Percentiles rank a stretch among this genome's conserved stretches.
Conservation (phyloP, 2,888 invertebrate genomes). For the Strigamia crassipes region DNA sequence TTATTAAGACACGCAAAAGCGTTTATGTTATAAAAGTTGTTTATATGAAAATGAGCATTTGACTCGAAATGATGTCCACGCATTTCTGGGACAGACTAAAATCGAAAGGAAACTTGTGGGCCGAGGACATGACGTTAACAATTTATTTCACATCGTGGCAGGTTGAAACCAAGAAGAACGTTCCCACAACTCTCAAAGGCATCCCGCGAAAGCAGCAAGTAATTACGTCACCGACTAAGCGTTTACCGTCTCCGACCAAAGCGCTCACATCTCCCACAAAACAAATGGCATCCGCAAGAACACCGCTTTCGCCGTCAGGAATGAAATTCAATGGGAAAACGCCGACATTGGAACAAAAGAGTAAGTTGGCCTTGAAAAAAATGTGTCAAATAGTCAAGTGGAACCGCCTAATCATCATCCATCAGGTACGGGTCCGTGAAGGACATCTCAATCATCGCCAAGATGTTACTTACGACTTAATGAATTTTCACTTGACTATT, state of each 20-base stretch:
- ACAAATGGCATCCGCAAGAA: slow-evolving; percentile 29
- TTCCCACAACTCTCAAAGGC: slow-evolving; percentile 33
- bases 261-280: slow-evolving; percentile 39
- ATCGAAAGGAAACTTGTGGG: slow-evolving; percentile 14
- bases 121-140: slow-evolving; percentile 25
- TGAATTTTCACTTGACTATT: neutral
- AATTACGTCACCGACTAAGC: slow-evolving; percentile 33
- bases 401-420: neutral
- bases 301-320: neutral
- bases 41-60: neutral
- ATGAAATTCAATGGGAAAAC: neutral
- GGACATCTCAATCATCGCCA: neutral
- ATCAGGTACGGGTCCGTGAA: neutral
- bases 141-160: slow-evolving; percentile 37
- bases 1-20: neutral
- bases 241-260: slow-evolving; percentile 35
- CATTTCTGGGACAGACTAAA: neutral
- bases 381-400: neutral
- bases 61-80: neutral
- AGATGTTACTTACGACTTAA: neutral
- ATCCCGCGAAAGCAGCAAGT: slow-evolving; percentile 36
- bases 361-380: slow-evolving; percentile 1
- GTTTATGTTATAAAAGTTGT: neutral
- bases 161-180: slow-evolving; percentile 44
- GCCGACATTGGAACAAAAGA: neutral